phyloP scores from a whole-genome alignment of 2,888 invertebrate species.

The Chrysolina oricalcia region DNA sequence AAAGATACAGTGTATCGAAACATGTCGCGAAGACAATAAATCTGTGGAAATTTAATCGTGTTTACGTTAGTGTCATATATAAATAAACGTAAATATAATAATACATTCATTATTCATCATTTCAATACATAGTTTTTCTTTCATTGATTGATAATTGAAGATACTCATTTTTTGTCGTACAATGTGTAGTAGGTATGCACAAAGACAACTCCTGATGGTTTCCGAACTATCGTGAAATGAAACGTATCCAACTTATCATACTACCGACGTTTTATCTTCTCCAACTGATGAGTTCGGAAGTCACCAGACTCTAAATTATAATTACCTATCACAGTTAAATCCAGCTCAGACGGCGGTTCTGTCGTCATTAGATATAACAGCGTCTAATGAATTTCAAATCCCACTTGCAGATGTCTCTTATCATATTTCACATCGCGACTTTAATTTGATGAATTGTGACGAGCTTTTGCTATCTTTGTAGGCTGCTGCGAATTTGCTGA shows the following conservation, averaged over 20 bases:
- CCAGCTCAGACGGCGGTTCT: constrained; percentile 21
- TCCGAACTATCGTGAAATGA: not conserved
- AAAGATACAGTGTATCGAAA: too few species aligned
- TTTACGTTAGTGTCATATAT: too few species aligned
- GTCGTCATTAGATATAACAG: constrained; percentile 27
- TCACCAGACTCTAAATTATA: not conserved
- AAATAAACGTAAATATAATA: too few species aligned
- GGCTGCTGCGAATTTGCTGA: constrained; percentile 13
- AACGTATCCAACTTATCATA: not conserved
- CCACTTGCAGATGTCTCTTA: constrained; percentile 27
- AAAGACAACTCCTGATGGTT: too few species aligned
- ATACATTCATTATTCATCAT: too few species aligned
- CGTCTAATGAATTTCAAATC: constrained; percentile 33
- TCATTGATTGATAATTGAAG: too few species aligned
- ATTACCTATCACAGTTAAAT: constrained; percentile 32
- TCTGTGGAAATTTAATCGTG: too few species aligned
- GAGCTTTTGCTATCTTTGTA: constrained; percentile 24
- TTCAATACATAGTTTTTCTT: too few species aligned
- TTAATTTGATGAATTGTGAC: constrained; percentile 26
- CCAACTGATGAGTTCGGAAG: constrained; percentile 4
- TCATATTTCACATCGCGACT: constrained; percentile 26
- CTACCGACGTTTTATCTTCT: not conserved
- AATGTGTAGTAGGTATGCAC: too few species aligned
- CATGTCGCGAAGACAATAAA: too few species aligned
- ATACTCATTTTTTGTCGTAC: too few species aligned